A percentile compares a stretch with the other conserved stretches of the same genome.
phyloP scores from a whole-genome alignment of 1,140 invertebrate genomes.

The Trigoniulus corallinus region DNA sequence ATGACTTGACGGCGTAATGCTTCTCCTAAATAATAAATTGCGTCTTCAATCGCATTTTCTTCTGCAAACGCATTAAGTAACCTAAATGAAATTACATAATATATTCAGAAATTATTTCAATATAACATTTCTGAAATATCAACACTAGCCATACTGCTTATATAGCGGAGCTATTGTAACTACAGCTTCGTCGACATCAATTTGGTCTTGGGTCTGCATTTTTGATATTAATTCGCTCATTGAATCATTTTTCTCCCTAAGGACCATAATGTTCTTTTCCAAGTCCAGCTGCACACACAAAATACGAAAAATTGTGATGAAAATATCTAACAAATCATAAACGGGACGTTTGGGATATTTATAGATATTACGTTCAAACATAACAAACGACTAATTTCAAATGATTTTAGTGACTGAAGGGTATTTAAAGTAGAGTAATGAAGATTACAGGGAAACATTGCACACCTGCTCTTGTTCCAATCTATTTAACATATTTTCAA shows the following conservation, averaged over 20 bases:
- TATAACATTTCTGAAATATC: not conserved
- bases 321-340: too few relatives aligned
- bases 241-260: conserved; percentile 67
- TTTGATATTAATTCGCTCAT: conserved; percentile 62
- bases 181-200: conserved; percentile 92
- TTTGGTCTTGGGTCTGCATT: conserved; percentile 53
- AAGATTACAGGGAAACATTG: too few relatives aligned
- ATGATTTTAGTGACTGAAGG: too few relatives aligned
- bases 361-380: too few relatives aligned
- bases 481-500: conserved; percentile 62
- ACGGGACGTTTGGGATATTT: too few relatives aligned
- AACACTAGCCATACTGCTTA: conserved; percentile 52
- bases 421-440: too few relatives aligned
- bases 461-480: conserved; percentile 69
- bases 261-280: conserved; percentile 4
- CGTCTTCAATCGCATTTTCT: conserved; percentile 94
- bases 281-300: not conserved
- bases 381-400: too few relatives aligned
- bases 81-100: conserved; percentile 28
- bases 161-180: conserved; percentile 91
- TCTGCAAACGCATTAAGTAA: conserved; percentile 90
- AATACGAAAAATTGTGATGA: too few relatives aligned
- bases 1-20: conserved; percentile 81
- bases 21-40: conserved; percentile 97
- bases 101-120: not conserved